Conservation (phyloP, 2,797 vertebrate genomes). For the Remorina albescens region DNA sequence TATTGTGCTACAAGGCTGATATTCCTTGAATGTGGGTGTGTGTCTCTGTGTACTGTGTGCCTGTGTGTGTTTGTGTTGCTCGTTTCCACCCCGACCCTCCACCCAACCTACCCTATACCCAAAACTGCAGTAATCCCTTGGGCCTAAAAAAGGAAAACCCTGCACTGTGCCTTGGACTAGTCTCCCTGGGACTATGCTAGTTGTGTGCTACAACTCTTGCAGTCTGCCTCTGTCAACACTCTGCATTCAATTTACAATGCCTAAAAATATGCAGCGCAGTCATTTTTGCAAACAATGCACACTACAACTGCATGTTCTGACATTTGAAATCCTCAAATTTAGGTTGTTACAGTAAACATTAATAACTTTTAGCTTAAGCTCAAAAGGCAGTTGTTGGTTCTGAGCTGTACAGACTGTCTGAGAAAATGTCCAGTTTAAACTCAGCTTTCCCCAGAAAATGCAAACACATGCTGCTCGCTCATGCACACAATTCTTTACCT, state of each 20-base stretch:
- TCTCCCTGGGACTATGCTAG: slow-evolving; percentile 49
- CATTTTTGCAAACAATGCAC: slow-evolving; percentile 1
- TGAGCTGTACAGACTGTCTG: slow-evolving; percentile 18
- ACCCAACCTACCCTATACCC: slow-evolving; percentile 15
- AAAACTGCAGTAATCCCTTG: slow-evolving; percentile 69
- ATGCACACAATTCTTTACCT: slow-evolving; percentile 30
- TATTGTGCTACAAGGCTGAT: slow-evolving; percentile 54
- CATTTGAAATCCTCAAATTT: slow-evolving; percentile 15
- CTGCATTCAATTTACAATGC: slow-evolving; percentile 26
- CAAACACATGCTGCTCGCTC: slow-evolving; percentile 41
- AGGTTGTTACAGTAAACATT: background rate
- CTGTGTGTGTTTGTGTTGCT: slow-evolving; percentile 52
- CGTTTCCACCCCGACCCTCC: slow-evolving; percentile 30
- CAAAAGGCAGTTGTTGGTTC: slow-evolving; percentile 6
- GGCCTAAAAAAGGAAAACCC: slow-evolving; percentile 72
- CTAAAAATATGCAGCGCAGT: slow-evolving; percentile 23
- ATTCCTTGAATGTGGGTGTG: slow-evolving; percentile 17
- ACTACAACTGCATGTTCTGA: slow-evolving; percentile 4
- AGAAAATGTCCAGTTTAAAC: slow-evolving; percentile 29
- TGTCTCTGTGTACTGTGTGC: slow-evolving; percentile 16
- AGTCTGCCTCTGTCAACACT: slow-evolving; percentile 7
- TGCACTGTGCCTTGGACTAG: slow-evolving; percentile 41
- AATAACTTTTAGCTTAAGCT: slow-evolving; percentile 11
- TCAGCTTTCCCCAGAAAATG: slow-evolving; percentile 31
- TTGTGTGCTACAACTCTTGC: slow-evolving; percentile 30